Conservation (phyloP, 37 sponge, comb jelly and placozoan genomes). For the Ianthella basta region DNA sequence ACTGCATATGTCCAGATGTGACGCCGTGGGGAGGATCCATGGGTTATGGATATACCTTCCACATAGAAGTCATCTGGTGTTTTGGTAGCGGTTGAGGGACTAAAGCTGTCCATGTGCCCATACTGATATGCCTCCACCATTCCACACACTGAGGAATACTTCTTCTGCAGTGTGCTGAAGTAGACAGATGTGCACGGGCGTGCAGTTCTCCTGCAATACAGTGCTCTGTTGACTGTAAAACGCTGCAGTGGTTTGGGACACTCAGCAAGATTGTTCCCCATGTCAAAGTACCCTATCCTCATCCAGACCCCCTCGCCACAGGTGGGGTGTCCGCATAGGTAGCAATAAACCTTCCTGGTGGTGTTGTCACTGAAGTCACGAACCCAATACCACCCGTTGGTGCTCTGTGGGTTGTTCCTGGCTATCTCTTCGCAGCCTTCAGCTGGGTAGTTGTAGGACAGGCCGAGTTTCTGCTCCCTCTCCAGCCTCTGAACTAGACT, state of each 20-base stretch:
- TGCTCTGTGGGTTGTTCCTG: not conserved
- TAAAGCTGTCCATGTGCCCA: not conserved
- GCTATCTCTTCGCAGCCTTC: not conserved
- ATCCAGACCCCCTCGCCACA: slow-evolving; percentile 36
- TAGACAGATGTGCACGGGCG: slow-evolving; percentile 9
- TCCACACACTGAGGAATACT: slow-evolving; percentile 16
- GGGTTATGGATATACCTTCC: slow-evolving; percentile 14
- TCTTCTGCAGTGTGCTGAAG: not conserved
- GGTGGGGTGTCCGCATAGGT: slow-evolving; percentile 1
- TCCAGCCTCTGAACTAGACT: no score
- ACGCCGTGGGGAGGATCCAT: not conserved
- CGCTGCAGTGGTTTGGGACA: slow-evolving; percentile 15
- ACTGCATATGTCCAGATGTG: slow-evolving; percentile 33
- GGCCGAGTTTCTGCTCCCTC: no score
- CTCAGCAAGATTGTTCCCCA: not conserved
- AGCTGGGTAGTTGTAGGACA: not conserved
- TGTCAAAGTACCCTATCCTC: slow-evolving; percentile 17
- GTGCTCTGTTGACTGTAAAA: not conserved
- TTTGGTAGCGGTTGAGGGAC: not conserved
- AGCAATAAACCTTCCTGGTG: slow-evolving; percentile 3
- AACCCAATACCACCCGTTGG: slow-evolving; percentile 16
- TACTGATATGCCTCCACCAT: slow-evolving; percentile 29
- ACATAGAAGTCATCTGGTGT: not conserved
- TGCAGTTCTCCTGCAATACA: not conserved
- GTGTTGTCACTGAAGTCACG: not conserved